phyloP scores from a whole-genome alignment of 2,113 vertebrate species.

The Pangasianodon gigas region DNA sequence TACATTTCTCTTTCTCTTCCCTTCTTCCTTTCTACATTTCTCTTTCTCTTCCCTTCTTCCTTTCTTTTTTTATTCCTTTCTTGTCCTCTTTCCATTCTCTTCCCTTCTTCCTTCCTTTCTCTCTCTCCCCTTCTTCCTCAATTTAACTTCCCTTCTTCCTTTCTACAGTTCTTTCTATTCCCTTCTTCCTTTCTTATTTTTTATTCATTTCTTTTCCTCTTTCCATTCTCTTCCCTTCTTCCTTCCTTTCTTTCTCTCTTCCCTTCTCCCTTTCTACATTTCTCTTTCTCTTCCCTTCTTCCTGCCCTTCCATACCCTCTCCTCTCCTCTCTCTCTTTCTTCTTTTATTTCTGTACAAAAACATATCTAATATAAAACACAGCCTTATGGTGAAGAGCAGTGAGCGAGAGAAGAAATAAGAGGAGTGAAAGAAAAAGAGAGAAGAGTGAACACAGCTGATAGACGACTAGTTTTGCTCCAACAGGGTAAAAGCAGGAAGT shows the following conservation, averaged over 20 bases:
- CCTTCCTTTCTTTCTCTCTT: not conserved
- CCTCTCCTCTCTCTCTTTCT: not conserved
- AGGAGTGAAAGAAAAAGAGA: not conserved
- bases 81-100: not conserved
- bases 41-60: not conserved
- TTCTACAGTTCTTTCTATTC: no score
- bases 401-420: not conserved
- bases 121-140: not conserved
- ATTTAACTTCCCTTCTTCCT: no score
- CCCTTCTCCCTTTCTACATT: not conserved
- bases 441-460: conserved; percentile 44
- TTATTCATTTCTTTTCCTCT: not conserved
- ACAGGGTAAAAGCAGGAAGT: not conserved
- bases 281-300: not conserved
- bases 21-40: not conserved
- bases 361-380: not conserved
- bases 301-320: not conserved
- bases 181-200: not conserved
- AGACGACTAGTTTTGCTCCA: not conserved
- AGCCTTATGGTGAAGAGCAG: no score
- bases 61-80: not conserved
- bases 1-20: not conserved
- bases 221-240: not conserved
- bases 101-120: not conserved
- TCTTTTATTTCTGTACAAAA: not conserved